Evolutionary conservation across 2,113 vertebrate genomes (phyloP).

Genomic region (Etheostoma spectabile): DNA sequence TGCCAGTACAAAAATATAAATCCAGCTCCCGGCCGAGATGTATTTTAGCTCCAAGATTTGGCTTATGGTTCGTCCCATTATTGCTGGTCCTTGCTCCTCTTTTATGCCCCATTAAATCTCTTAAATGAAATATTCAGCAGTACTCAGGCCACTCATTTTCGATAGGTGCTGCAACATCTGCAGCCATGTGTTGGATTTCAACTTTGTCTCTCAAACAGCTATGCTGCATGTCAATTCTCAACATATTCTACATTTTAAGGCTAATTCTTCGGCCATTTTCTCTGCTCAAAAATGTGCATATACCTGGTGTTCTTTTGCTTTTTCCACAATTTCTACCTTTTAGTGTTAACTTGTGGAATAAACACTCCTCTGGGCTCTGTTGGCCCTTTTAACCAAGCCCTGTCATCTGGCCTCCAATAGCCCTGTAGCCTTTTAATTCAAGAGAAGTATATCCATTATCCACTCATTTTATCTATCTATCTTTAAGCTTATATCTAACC

Average conservation of each 20-base stretch:
- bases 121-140: not conserved
- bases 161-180: not conserved
- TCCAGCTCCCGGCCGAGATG: not conserved
- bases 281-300: not conserved
- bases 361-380: not conserved
- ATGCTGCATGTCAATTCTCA: not conserved
- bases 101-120: not conserved
- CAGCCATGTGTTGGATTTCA: not conserved
- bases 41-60: not conserved
- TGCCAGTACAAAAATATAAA: not conserved
- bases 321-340: not conserved
- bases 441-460: not conserved
- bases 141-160: not conserved
- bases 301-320: not conserved
- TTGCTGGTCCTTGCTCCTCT: not conserved
- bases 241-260: not conserved
- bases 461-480: too few species aligned
- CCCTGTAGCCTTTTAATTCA: too few species aligned
- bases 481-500: not conserved
- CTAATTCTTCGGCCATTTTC: not conserved
- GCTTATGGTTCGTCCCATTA: constrained; percentile 5
- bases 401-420: too few species aligned
- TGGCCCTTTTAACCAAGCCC: too few species aligned
- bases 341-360: not conserved
- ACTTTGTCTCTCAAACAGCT: not conserved